Base-by-base conservation (phyloP, 2,113 vertebrate genomes). In the Menidia beryllina region DNA sequence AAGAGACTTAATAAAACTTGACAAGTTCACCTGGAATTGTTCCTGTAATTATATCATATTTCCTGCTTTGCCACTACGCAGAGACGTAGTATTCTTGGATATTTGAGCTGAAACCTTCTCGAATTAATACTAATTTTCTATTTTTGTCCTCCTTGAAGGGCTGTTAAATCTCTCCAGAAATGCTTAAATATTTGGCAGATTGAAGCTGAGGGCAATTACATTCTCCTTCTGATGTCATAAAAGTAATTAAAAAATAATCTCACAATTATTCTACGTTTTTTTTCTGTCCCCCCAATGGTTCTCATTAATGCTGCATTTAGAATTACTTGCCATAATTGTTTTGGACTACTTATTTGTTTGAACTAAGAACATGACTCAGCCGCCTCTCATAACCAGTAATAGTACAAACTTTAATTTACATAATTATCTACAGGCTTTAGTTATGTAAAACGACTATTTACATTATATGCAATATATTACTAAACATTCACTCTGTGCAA, bases 331-430 rank as follows among this genome's bases (percentile, higher is more conserved):
- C 17, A 14, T 43, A 43, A 43, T 43, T 59, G 7, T 19, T 17
- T 19, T 1, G 25, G 19, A 39, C 3, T n/a, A 23, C 25, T 19
- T 15, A 52, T 17, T 27, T 41, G 17, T 48, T 17, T 50, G 56
- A 51, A 49, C 23, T 7, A n/a, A 43, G 9, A 39, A 2, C 20
- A 4, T 19, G 26, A 38, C 39, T 47, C 25, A 72, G n/a, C 36
- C n/a, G 59, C 2, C 8, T 19, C 17, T 7, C 13, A 50, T 0
- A 24, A 5, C 27, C 0, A 4, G 21, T 76, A 73, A 59, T 49
- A 39, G 11, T 81, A 69, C 47, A 81, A 84, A 75, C 65, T 88
- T 77, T 80, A 76, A 82, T 86, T 21, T 79, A 56, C 66, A 87
- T 21, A 6, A 60, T 63, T 72, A 69, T 69, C 79, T 48, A 82